phyloP scores from a whole-genome alignment of 1,140 invertebrate species.

The Elymnias hypermnestra region DNA sequence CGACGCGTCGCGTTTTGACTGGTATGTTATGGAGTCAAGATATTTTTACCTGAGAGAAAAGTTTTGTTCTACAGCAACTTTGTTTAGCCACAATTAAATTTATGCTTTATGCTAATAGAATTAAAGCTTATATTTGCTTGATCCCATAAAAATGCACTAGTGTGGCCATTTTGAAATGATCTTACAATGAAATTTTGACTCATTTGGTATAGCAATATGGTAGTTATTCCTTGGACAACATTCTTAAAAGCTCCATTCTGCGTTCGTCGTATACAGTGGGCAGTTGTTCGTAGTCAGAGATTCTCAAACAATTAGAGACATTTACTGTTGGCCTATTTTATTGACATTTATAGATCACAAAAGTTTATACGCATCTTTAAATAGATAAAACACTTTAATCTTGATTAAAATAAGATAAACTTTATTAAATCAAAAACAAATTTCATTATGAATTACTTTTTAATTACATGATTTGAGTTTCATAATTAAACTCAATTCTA shows the following conservation, averaged over 20 bases:
- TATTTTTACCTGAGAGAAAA: slow-evolving; percentile 73
- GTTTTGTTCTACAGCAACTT: slow-evolving; percentile 41
- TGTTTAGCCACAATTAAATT: slow-evolving; percentile 16
- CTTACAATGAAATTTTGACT: slow-evolving; percentile 9
- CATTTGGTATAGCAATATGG: slow-evolving; percentile 14
- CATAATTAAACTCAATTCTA: background rate
- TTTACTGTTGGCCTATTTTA: slow-evolving; percentile 28
- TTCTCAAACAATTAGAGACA: slow-evolving; percentile 42
- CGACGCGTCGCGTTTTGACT: slow-evolving; percentile 54
- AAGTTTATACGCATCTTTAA: too few relatives aligned
- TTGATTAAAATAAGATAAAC: too few relatives aligned
- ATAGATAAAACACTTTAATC: too few relatives aligned
- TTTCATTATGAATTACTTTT: too few relatives aligned
- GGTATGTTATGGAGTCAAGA: slow-evolving; percentile 36
- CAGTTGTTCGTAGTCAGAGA: slow-evolving; percentile 53
- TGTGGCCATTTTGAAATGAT: slow-evolving; percentile 22
- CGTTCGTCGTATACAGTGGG: slow-evolving; percentile 49
- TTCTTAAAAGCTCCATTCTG: slow-evolving; percentile 39
- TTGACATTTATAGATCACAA: slow-evolving; percentile 7
- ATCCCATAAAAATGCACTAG: slow-evolving; percentile 28
- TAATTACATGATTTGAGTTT: too few relatives aligned
- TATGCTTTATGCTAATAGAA: too few relatives aligned
- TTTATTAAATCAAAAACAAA: too few relatives aligned
- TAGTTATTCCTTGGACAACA: slow-evolving; percentile 12
- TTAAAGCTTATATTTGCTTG: too few relatives aligned